Evolutionary conservation across 1,140 invertebrate genomes (phyloP), one percentile per base, ranked within the genome.

Genomic region (Hypothenemus hampei): DNA sequence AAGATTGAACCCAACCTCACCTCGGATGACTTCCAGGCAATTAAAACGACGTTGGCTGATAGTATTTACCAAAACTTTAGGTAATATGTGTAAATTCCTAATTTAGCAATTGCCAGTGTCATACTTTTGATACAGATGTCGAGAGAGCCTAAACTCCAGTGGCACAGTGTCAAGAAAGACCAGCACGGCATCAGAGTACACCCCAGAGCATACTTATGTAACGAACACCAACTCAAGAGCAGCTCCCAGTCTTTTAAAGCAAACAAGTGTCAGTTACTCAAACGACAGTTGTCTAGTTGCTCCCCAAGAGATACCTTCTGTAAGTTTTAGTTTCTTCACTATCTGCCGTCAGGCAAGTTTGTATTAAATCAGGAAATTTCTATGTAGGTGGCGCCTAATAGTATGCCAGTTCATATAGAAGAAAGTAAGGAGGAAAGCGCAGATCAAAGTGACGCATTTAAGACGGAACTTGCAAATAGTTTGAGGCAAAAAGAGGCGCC

Each of bases 121-220:
- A 16, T 49, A 24, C 18, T 40, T 39, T 40, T 6, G 8, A 37
- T 44, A 22, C 23, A 53, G 60, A 4, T 69, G 68, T 51, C 65
- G 73, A 29, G 74, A 77, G 35, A 76, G 75, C 52, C 64, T 74
- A 3, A 72, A 75, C 22, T 73, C 70, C 15, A 77, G 74, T 11
- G 74, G 70, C 13, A 75, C 75, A 2, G 72, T 72, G 10, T 78
- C 76, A 1, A 66, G 76, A 10, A 78, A 78, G 60, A 77, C 76
- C 1, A 77, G 75, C 57, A 78, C 76, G 3, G 74, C 76, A 58
- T 75, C 75, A 43, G 76, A 78, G 50, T 77, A 75, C 44, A 76
- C 76, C 46, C 75, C 76, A 2, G 76, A 78, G 48, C 73, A 72
- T 36, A 77, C 75, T 36, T 69, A 72, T 18, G 71, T 70, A 24